Evolutionary conservation across 2,113 vertebrate genomes (phyloP), one percentile per base, ranked within the genome.

Genomic region (Sardina pilchardus): DNA sequence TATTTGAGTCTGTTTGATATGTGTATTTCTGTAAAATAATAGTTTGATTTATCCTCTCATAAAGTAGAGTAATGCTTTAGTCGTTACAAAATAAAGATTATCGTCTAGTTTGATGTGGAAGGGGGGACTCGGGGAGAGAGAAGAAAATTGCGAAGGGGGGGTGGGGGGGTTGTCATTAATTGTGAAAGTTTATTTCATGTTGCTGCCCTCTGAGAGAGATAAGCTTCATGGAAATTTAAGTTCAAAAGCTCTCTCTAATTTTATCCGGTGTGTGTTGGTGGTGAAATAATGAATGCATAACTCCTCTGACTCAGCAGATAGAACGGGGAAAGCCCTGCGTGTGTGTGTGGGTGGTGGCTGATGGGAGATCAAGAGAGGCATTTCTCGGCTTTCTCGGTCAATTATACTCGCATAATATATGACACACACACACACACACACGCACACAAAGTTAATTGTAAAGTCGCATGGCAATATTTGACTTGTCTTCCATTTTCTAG

Each of bases 251-350:
- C 21, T 43, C 21, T 63, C 10, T 12, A 39, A 16, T 36, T 78
- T 17, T 36, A 36, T 78, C 14, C 71, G 14, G 71, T 30, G 63
- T 12, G 71, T 16, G 30, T 16, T 78, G 12, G 14, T 78, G 14
- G 30, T 39, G 71, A 78, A 78, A 36, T 78, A 78, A 36, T 36
- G 71, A 14, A 78, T 78, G 71, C 71, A 78, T 17, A 78, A 39
- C 34, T 17, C 56, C 21, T 45, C 83, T 71, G 83, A 75, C 34
- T 84, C 59, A 84, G 19, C 39, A 3, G 26, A 24, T 84, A 34
- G 30, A 83, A 56, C 17, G 12, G 84, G 83, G 85, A 83, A 56
- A 84, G 81, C 63, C 78, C 75, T 26, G 26, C 19, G n/a, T n/a
- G n/a, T n/a, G 53, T 47, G n/a, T 44, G 67, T 84, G 45, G 84